Conservation (phyloP, 2,797 vertebrate species). For the Gobio occitaniae region DNA sequence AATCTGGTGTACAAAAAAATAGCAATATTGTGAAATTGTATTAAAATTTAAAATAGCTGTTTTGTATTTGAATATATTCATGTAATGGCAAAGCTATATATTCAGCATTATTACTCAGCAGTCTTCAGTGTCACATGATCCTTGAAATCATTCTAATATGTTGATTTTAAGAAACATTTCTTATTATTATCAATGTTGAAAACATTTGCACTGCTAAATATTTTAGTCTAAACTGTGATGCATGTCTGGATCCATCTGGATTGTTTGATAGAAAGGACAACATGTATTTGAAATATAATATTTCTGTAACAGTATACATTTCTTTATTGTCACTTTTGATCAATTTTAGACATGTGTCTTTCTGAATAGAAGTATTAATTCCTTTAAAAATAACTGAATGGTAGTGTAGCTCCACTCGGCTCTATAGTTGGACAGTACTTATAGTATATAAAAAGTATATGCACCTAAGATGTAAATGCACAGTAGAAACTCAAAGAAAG, state of each 20-base stretch:
- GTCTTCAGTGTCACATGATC: not conserved
- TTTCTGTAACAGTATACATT: no score
- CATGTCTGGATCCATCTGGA: not conserved
- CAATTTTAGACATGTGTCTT: not conserved
- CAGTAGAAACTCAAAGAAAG: constrained; percentile 1
- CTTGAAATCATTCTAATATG: not conserved
- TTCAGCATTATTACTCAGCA: not conserved
- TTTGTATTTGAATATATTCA: not conserved
- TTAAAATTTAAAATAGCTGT: not conserved
- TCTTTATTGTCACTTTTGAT: not conserved
- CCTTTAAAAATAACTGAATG: not conserved
- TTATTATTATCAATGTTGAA: not conserved
- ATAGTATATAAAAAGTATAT: not conserved
- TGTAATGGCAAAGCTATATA: not conserved
- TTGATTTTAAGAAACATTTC: not conserved
- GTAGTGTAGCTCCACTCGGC: not conserved
- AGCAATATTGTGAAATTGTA: not conserved
- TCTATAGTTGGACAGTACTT: not conserved
- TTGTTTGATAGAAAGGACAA: not conserved
- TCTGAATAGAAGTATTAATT: not conserved
- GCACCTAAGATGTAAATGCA: constrained; percentile 2
- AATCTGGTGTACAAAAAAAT: not conserved
- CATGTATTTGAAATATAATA: not conserved
- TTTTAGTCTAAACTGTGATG: not conserved
- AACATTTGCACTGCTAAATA: not conserved